Percentiles rank a stretch among this genome's conserved stretches.
Conservation (phyloP, 2,888 invertebrate genomes). For the Nasonia oneida region DNA sequence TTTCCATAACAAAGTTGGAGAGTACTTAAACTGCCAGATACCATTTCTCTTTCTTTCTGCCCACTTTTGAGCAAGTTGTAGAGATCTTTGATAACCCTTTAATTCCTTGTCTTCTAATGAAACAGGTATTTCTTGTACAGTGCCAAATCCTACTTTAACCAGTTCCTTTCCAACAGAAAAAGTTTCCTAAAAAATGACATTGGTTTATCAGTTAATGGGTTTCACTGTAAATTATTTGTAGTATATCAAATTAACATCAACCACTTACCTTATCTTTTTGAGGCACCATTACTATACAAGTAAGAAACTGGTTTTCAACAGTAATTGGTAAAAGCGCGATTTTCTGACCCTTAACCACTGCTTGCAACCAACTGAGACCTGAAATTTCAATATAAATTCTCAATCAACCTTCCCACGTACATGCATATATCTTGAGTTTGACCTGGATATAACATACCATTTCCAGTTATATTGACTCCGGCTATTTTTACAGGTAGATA, state of each 20-base stretch:
- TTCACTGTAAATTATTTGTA: neutral
- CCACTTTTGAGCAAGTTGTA: conserved; percentile 79
- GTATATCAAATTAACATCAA: conserved; percentile 24
- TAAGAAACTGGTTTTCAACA: conserved; percentile 78
- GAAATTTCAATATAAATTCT: conserved; percentile 29
- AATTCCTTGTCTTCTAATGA: conserved; percentile 73
- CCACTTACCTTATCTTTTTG: conserved; percentile 72
- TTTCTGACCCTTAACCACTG: conserved; percentile 80
- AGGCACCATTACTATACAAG: conserved; percentile 78
- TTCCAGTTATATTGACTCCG: conserved; percentile 79
- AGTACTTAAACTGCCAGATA: conserved; percentile 79
- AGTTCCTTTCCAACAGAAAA: conserved; percentile 81
- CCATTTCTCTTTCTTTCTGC: conserved; percentile 80
- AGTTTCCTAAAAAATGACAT: conserved; percentile 72
- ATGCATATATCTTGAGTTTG: neutral
- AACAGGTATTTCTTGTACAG: conserved; percentile 68
- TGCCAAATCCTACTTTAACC: conserved; percentile 78
- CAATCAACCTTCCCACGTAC: neutral
- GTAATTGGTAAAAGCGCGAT: conserved; percentile 80
- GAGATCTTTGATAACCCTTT: conserved; percentile 76
- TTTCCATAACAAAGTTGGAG: conserved; percentile 76
- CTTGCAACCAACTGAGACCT: conserved; percentile 83
- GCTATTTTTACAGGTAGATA: conserved; percentile 81
- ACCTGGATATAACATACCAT: conserved; percentile 74
- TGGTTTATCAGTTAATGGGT: neutral